Evolutionary conservation across 2,888 invertebrate species (phyloP), one percentile per base, ranked within the genome.

Genomic region (Drosophila borealis): DNA sequence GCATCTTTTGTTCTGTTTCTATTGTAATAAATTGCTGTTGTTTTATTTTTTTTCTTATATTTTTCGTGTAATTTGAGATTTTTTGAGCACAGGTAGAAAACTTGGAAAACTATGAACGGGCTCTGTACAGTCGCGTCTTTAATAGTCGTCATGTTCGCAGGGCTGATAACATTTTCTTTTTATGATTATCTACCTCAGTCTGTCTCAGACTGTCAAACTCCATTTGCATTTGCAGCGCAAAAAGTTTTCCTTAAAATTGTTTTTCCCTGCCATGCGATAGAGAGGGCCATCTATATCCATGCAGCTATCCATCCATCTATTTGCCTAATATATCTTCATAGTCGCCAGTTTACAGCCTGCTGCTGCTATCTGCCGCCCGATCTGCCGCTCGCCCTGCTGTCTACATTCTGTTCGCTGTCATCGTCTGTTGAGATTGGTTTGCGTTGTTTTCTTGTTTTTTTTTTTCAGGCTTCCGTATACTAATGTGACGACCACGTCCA

Each of bases 271-370:
- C 45, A 25, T 42, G 11, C 8, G 10, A 21, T 5, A 29, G 19
- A 17, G 8, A 17, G 29, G 29, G 36, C 62, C 77, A 70, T 70
- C 67, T 61, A 61, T 59, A 61, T 59, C 69, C 56, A 66, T 56
- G 56, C 63, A 60, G 78, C 72, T 63, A 76, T 67, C 78, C 75
- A 89, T 88, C 75, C 89, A 82, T 85, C 88, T 78, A 87, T 87
- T 89, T 87, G 88, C 86, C 88, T 87, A 89, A 87, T 88, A 89
- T 87, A 87, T 87, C 89, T 86, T 87, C 88, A 89, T 85, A 80
- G 86, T 82, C 89, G 75, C 88, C 88, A 79, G 77, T 79, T 84
- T 88, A 83, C 61, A 73, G 87, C 88, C 80, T 63, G 75, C 59
- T 56, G 53, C 17, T 8, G 21, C 66, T 78, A 80, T 84, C 85